Percentiles rank a stretch among this genome's conserved stretches.
Conservation (phyloP, 2,888 invertebrate genomes). For the Baccha elongata region DNA sequence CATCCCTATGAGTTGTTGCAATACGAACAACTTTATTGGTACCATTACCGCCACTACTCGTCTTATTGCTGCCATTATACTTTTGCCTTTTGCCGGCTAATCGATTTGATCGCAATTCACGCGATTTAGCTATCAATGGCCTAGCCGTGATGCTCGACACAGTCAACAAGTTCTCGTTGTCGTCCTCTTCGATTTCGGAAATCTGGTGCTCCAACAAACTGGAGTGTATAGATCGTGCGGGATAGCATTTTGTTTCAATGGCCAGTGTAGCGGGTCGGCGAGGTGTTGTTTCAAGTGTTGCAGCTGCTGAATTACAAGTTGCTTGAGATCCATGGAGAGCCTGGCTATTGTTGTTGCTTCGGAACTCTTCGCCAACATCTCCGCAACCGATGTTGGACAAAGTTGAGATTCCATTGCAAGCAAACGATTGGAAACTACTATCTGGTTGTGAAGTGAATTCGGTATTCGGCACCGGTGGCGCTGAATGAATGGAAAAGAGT, state of each 20-base stretch:
- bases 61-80: constrained; percentile 46
- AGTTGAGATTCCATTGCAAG: constrained; percentile 75
- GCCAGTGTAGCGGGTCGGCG: constrained; percentile 83
- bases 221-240: constrained; percentile 81
- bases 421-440: constrained; percentile 77
- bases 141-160: constrained; percentile 89
- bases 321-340: constrained; percentile 45
- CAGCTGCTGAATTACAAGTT: constrained; percentile 48
- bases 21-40: constrained; percentile 56
- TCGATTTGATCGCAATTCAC: constrained; percentile 83
- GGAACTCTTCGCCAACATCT: constrained; percentile 50
- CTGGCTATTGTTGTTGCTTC: constrained; percentile 40
- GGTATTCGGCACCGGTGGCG: constrained; percentile 84
- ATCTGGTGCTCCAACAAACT: constrained; percentile 83
- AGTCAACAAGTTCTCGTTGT: constrained; percentile 88
- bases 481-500: constrained; percentile 87
- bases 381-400: constrained; percentile 74
- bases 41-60: constrained; percentile 18
- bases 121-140: constrained; percentile 88
- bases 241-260: constrained; percentile 81
- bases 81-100: constrained; percentile 55
- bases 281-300: constrained; percentile 80
- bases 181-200: constrained; percentile 85
- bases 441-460: constrained; percentile 78
- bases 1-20: constrained; percentile 43